A percentile compares a stretch with the other conserved stretches of the same genome.
These are phyloP conservation scores for Bombus fervidus DNA, from an alignment of 1,140 invertebrate species.

Conservation along the genomic window DNA sequence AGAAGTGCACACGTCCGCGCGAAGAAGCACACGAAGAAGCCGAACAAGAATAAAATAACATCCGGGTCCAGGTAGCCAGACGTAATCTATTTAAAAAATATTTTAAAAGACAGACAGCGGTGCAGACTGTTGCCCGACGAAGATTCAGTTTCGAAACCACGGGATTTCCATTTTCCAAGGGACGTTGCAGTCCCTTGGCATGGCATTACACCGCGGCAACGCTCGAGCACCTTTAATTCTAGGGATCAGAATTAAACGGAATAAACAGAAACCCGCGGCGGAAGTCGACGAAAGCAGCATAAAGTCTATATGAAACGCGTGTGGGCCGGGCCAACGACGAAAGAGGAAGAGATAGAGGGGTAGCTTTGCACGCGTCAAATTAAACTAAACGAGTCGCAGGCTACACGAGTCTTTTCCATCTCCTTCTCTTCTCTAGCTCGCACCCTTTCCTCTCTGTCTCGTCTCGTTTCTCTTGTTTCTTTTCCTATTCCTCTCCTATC, in stretches of 20 bases:
- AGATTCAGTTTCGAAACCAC: conserved; percentile 1
- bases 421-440: too few species aligned
- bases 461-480: neutral
- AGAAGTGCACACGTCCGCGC: too few species aligned
- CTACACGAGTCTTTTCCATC: neutral
- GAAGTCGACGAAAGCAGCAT: conserved; percentile 43
- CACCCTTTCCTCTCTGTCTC: neutral
- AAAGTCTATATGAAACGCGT: conserved; percentile 32
- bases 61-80: neutral
- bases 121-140: neutral
- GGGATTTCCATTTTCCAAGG: conserved; percentile 4
- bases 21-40: neutral
- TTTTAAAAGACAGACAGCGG: neutral
- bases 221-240: conserved; percentile 30
- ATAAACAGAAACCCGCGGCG: conserved; percentile 22
- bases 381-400: conserved; percentile 54
- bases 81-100: neutral
- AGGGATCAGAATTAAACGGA: conserved; percentile 36
- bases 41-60: neutral
- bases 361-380: conserved; percentile 49
- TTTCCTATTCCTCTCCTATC: neutral
- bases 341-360: too few species aligned
- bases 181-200: neutral
- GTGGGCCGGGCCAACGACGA: neutral
- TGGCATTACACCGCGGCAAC: neutral